phyloP scores from a whole-genome alignment of 1,140 invertebrate genomes.

The Drosophila azteca region DNA sequence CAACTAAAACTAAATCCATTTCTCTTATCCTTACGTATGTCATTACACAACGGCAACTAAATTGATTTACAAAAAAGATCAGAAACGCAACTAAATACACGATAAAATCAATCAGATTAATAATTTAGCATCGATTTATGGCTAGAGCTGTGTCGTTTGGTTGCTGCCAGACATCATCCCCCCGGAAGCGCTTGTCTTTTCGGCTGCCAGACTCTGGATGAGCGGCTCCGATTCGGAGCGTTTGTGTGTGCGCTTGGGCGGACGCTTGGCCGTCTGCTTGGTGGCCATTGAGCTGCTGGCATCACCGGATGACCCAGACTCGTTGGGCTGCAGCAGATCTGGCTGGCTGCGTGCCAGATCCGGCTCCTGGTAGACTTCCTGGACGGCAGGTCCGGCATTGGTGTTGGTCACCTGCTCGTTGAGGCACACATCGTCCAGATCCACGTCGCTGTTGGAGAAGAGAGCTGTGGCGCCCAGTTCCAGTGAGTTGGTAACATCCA shows the following conservation, averaged over 20 bases:
- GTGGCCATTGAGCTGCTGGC: constrained; percentile 15
- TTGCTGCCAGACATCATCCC: constrained; percentile 5
- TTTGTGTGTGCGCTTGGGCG: constrained; percentile 79
- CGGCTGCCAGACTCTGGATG: constrained; percentile 50
- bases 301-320: constrained; percentile 20
- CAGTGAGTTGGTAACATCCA: constrained; percentile 84
- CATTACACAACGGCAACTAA: constrained; percentile 17
- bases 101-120: constrained; percentile 19
- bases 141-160: constrained; percentile 43
- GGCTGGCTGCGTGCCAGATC: constrained; percentile 83
- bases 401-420: constrained; percentile 88
- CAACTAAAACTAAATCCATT: constrained; percentile 19
- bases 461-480: constrained; percentile 89
- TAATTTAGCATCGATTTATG: constrained; percentile 52
- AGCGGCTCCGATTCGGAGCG: constrained; percentile 84
- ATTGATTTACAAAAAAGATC: constrained; percentile 9
- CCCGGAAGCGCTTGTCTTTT: constrained; percentile 23
- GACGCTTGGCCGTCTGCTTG: constrained; percentile 43
- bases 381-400: constrained; percentile 31
- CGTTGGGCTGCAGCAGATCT: constrained; percentile 73
- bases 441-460: constrained; percentile 95
- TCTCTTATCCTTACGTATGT: constrained; percentile 27
- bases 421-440: constrained; percentile 90
- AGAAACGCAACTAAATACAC: constrained; percentile 43
- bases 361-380: constrained; percentile 73